Percentiles rank a stretch among this genome's conserved stretches.
Conservation (phyloP, 2,888 invertebrate genomes). For the Caenorhabditis becei region DNA sequence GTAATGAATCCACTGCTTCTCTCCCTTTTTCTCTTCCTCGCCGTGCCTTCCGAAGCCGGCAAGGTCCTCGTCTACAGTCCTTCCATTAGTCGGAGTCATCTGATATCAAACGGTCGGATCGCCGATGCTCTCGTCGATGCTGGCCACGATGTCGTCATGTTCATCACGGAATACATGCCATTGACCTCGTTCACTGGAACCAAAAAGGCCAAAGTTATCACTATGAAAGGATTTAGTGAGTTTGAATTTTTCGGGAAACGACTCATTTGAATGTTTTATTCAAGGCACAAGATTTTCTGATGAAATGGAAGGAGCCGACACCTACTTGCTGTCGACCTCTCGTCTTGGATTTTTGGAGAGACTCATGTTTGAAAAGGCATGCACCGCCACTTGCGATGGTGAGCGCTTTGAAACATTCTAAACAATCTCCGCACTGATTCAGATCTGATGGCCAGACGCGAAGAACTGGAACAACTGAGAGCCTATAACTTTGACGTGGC, state of each 20-base stretch:
- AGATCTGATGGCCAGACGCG: conserved; percentile 69
- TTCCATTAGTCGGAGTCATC: conserved; percentile 68
- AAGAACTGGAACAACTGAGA: conserved; percentile 71
- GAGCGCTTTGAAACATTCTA: too few relatives aligned
- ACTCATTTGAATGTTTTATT: neutral
- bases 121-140: conserved; percentile 75
- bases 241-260: conserved; percentile 1
- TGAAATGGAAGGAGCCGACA: conserved; percentile 61
- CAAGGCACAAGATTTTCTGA: conserved; percentile 50
- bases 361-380: conserved; percentile 63
- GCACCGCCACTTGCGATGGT: conserved; percentile 69
- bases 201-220: conserved; percentile 74
- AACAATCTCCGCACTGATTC: too few relatives aligned
- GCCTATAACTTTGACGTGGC: conserved; percentile 75
- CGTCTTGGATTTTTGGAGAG: conserved; percentile 64
- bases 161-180: conserved; percentile 72
- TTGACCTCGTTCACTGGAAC: conserved; percentile 69
- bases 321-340: conserved; percentile 33
- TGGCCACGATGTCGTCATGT: conserved; percentile 76
- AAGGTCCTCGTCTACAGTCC: conserved; percentile 71
- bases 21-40: conserved; percentile 1
- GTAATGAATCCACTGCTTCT: conserved; percentile 21
- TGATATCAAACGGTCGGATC: conserved; percentile 74
- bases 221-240: conserved; percentile 74
- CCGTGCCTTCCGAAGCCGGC: conserved; percentile 17